Base-by-base conservation (phyloP, 2,888 invertebrate genomes). In the Lepidonotus clava region DNA sequence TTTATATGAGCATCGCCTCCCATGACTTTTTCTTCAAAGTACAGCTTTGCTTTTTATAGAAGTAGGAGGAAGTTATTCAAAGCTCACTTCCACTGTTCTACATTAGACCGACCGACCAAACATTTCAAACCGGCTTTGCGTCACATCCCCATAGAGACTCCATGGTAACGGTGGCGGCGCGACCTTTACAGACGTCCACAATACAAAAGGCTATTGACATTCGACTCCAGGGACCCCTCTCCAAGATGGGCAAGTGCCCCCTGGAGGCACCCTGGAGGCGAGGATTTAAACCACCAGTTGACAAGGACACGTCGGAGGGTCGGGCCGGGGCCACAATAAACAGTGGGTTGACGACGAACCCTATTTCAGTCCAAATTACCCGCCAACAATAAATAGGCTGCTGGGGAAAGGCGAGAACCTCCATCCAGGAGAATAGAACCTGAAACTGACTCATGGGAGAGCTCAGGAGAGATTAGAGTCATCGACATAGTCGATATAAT, bases 141-240 rank as follows among this genome's bases (percentile, higher is more conserved):
- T 53, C 53, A 53, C 53, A 53, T 53, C 21, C 18, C 53, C 53
- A 53, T n/a, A 2, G 53, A 53, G 21, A 53, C 53, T n/a, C 53
- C 21, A 18, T 1, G 11, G 53, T 53, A n/a, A 53, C 53, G 53
- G 53, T 18, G n/a, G 53, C 18, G 53, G 21, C 53, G 11, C 53
- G 53, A 53, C 53, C 53, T 53, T 53, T 53, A n/a, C 53, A 2
- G 53, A 53, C 53, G n/a, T 53, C 53, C 53, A 53, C 53, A 53
- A 53, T 53, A 53, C 53, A 53, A 53, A 53, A 53, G 53, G 53
- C 53, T n/a, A 53, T 53, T 53, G 53, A 53, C 53, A 61, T 61
- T 28, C 61, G 61, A 61, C 61, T 8, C 28, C 28, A 32, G 61
- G n/a, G n/a, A n/a, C n/a, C 61, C 11, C 28, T 61, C 14, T 32